These are phyloP conservation scores for Dyspetes luteomarginatus DNA, from an alignment of 2,888 invertebrate genomes.

Conservation along the genomic window DNA sequence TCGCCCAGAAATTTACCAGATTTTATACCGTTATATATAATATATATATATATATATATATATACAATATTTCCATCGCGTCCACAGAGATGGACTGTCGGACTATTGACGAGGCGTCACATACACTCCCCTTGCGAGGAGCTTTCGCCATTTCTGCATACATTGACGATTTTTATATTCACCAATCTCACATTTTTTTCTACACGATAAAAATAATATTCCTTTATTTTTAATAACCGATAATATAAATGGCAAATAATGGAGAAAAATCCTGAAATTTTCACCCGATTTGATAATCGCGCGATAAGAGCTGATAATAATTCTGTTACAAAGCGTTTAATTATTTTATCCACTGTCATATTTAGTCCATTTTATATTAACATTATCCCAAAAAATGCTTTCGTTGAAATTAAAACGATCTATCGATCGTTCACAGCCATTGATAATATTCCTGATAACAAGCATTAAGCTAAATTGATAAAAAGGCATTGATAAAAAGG, in stretches of 20 bases:
- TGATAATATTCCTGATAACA: neutral
- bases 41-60: neutral
- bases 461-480: too few relatives aligned
- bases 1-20: slow-evolving; percentile 7
- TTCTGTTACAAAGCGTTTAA: too few relatives aligned
- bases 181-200: too few relatives aligned
- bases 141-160: neutral
- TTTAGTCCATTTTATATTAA: too few relatives aligned
- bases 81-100: slow-evolving; percentile 31
- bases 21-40: slow-evolving; percentile 4
- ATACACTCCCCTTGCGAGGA: neutral
- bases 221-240: too few relatives aligned
- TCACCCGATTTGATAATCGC: too few relatives aligned
- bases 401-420: slow-evolving; percentile 2
- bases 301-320: too few relatives aligned
- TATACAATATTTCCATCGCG: neutral
- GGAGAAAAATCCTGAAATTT: too few relatives aligned
- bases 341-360: too few relatives aligned
- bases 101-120: slow-evolving; percentile 26
- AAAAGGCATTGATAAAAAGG: too few relatives aligned
- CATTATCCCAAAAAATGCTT: neutral
- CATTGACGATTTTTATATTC: slow-evolving; percentile 3
- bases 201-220: too few relatives aligned
- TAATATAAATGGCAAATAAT: too few relatives aligned
- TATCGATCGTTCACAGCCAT: neutral